A percentile compares a stretch with the other conserved stretches of the same genome.
These are phyloP conservation scores for Colostygia pectinataria DNA, from an alignment of 2,888 invertebrate genomes.

Conservation along the genomic window DNA sequence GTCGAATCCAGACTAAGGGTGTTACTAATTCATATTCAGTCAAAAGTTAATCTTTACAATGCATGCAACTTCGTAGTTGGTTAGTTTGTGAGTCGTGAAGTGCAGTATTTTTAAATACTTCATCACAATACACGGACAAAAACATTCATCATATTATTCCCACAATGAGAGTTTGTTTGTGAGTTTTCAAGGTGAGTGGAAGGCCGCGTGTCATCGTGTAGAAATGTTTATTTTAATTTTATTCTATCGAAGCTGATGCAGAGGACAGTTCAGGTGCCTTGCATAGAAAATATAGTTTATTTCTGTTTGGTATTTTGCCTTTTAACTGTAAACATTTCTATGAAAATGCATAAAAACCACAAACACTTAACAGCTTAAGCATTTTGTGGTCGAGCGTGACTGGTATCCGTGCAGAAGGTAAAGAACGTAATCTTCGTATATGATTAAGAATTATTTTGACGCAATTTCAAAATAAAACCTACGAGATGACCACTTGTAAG, in stretches of 20 bases:
- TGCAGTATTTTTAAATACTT: too few species aligned
- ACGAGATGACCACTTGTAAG: too few species aligned
- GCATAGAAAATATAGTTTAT: too few species aligned
- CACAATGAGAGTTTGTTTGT: conserved; percentile 14
- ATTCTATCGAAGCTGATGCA: background rate
- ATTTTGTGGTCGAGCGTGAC: conserved; percentile 18
- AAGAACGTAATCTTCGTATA: background rate
- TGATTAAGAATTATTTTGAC: background rate
- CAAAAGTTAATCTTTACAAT: too few species aligned
- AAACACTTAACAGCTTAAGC: conserved; percentile 6
- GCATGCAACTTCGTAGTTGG: too few species aligned
- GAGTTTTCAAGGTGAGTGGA: conserved; percentile 19
- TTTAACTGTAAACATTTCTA: conserved; percentile 11
- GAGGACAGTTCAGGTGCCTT: too few species aligned
- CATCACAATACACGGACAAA: background rate
- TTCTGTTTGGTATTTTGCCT: background rate
- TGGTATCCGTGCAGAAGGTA: background rate
- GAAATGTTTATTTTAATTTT: conserved; percentile 8
- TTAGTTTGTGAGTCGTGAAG: too few species aligned
- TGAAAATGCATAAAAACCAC: conserved; percentile 15
- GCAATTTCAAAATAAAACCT: background rate
- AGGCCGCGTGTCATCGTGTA: conserved; percentile 16
- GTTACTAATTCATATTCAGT: too few species aligned
- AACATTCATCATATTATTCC: conserved; percentile 21
- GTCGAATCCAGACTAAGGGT: too few species aligned